Base-by-base conservation (phyloP, 2,797 vertebrate species). In the Coluber constrictor region DNA sequence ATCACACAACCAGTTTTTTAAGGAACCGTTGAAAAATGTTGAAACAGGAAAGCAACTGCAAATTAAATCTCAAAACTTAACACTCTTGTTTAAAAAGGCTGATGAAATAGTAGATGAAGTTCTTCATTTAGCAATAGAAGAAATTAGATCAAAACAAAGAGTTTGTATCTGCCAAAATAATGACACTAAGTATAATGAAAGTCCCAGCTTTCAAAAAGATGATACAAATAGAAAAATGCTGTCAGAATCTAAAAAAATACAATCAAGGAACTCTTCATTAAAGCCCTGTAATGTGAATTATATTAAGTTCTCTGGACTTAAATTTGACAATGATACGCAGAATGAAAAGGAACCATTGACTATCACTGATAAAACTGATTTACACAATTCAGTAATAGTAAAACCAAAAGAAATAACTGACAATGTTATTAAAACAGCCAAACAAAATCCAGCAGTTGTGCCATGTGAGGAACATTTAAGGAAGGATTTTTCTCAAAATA, bases 391-490 rank as follows among this genome's bases (percentile, higher is more conserved):
- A 16, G 89, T 97, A 92, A 94, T 95, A 92, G 92, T 96, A 86
- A 96, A 95, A 97, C 97, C 97, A n/a, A 96, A 95, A 94, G 96
- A 97, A 95, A 96, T 97, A 95, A 96, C 97, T 94, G 97, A 96
- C 95, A 96, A 96, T 92, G 95, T 96, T 94, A 96, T 98, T 96
- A 96, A 92, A 94, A 96, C 96, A 95, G 97, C 96, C 96, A 97
- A 97, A 97, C 96, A 97, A 94, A 95, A 96, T 47, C 10, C 97
- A 92, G 25, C 23, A 94, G 93, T 90, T 88, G 61, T 0, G 95
- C 86, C 91, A 93, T 90, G 94, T 61, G 94, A 12, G 94, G 70
- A 90, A 90, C 87, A 11, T 89, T 93, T 96, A 60, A 88, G n/a
- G 55, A 29, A 91, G 92, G 93, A 18, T n/a, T 4, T 23, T 94